Base-by-base conservation (phyloP, 2,797 vertebrate species). In the Psittacula echo region DNA sequence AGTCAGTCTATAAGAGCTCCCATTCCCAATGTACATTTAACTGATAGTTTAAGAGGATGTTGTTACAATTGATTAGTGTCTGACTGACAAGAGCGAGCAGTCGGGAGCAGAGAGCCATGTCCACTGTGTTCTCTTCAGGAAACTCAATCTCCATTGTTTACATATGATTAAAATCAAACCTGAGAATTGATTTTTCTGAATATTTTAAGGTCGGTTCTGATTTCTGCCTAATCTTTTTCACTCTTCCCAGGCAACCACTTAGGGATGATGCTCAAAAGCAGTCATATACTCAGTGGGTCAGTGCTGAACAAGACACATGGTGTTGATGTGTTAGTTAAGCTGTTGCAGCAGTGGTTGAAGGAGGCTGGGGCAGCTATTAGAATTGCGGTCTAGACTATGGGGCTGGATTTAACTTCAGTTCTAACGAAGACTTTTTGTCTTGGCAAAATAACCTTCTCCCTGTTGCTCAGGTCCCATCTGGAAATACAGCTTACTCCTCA, bases 121-220 rank as follows among this genome's bases (percentile, higher is more conserved):
- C 47, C 77, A 3, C 32, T 67, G 11, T 7, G 42, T 58, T 54
- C 32, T 21, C 17, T 34, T 9, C 24, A 51, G 86, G 48, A 81
- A 66, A 48, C 8, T 44, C 0, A 4, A 5, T 54, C 65, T 20
- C 14, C 4, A 0, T 47, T 66, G 26, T 48, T 85, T 39, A 11
- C 29, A 10, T 21, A 0, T 29, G 10, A 62, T 20, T 22, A 56
- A 56, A n/a, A 62, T 27, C 8, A 62, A 77, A 11, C 58, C 5
- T 0, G 17, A 17, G 7, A 32, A 14, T 62, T 5, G 10, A 10
- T 34, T 62, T 73, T 42, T 27, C 10, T 13, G 4, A 45, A 2
- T 41, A 17, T 50, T 85, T 34, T 2, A 11, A 53, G 64, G 4
- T 34, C 18, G n/a, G 6, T 71, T 37, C 75, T 17, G 37, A 4